Base-by-base conservation (phyloP, 1,140 invertebrate species). In the Lethrus apterus region DNA sequence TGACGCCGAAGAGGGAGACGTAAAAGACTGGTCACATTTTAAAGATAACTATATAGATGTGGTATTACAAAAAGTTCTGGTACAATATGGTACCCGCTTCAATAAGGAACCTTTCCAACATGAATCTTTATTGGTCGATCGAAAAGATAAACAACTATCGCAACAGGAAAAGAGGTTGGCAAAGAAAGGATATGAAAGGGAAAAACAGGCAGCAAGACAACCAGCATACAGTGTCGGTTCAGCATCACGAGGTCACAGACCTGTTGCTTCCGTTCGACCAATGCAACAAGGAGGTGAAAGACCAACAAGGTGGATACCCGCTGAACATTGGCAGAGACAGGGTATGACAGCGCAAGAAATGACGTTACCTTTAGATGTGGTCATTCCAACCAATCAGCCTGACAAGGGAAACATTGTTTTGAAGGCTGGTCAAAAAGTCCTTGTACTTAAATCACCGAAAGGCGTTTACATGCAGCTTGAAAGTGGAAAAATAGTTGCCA, bases 401-500 rank as follows among this genome's bases (percentile, higher is more conserved):
- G 89, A 87, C 54, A 84, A 86, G 58, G 83, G 80, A 14, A 88
- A 84, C 57, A 92, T 89, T 46, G 84, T 89, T 5, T 70, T 97
- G 11, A 92, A 92, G 64, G 86, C 90, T 3, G 93, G 46, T 11
- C 90, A 96, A 64, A 80, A 90, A 54, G 89, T 97, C 0, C 84
- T 94, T 75, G 89, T 97, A 2, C 74, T 97, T 1, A 93, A 93
- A 64, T 94, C 90, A 11, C 85, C 89, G 0, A 94, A 94, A 70
- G 93, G 92, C 21, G 93, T 96, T 47, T 96, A 95, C 66, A 90
- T 97, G 80, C 86, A 94, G 52, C 71, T 94, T 15, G 89, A 91
- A 61, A 91, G 90, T 59, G 90, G 91, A n/a, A 93, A 93, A 71
- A 93, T 96, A 46, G 93, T 95, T 59, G 90, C 92, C n/a, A 93